Conservation (phyloP, 2,797 vertebrate genomes). For the Fringilla coelebs region DNA sequence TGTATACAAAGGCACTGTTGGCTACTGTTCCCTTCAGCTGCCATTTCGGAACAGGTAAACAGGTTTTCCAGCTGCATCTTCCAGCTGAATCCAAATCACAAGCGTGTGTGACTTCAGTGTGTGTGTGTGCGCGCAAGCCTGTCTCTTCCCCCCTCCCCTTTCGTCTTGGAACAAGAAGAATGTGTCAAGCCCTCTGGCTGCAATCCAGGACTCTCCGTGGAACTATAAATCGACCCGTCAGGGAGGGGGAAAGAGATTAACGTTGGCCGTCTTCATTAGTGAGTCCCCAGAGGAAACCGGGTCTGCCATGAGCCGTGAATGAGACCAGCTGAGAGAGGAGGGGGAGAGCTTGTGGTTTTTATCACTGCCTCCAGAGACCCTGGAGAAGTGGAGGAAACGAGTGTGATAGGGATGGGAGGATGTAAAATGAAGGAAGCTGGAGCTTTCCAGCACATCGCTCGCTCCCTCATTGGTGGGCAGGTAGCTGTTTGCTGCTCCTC, state of each 20-base stretch:
- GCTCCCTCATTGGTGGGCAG: constrained; percentile 62
- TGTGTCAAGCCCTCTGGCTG: constrained; percentile 79
- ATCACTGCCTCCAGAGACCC: constrained; percentile 68
- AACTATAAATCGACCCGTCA: constrained; percentile 84
- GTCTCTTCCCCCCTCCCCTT: constrained; percentile 14
- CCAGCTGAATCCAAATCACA: constrained; percentile 33
- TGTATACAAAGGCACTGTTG: neutral
- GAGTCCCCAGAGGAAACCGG: constrained; percentile 73
- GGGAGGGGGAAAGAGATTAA: constrained; percentile 81
- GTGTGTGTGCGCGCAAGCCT: neutral
- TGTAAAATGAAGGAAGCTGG: constrained; percentile 65
- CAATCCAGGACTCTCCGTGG: constrained; percentile 78
- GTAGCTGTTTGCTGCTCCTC: constrained; percentile 64
- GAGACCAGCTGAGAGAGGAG: constrained; percentile 72
- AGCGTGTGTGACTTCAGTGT: neutral
- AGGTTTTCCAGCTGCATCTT: constrained; percentile 33
- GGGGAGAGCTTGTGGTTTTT: constrained; percentile 56
- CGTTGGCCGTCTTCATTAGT: constrained; percentile 83
- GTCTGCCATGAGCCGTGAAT: constrained; percentile 76
- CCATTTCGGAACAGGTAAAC: constrained; percentile 18
- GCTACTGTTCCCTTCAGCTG: constrained; percentile 23
- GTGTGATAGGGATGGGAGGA: constrained; percentile 64
- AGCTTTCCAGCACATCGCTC: constrained; percentile 36
- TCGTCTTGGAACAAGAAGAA: constrained; percentile 69
- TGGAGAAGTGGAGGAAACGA: constrained; percentile 57